A percentile compares a stretch with the other conserved stretches of the same genome.
phyloP scores from a whole-genome alignment of 2,113 vertebrate genomes.

The Prochilodus magdalenae region DNA sequence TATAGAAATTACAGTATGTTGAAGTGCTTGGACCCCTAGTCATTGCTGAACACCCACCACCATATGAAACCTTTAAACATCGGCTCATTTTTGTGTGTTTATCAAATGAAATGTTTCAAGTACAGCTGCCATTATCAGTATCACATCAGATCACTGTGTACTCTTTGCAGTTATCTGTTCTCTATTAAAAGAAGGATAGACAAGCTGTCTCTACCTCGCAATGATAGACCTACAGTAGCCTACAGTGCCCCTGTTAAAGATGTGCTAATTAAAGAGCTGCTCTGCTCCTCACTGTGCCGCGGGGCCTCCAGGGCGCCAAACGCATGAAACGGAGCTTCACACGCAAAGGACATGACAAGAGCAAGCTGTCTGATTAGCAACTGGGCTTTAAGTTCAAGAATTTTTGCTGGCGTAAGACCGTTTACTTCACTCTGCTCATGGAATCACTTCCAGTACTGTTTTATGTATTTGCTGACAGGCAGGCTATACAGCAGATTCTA shows the following conservation, averaged over 20 bases:
- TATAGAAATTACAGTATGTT: neutral
- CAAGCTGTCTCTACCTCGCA: neutral
- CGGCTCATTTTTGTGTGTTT: neutral
- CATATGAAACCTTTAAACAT: neutral
- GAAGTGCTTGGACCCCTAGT: neutral
- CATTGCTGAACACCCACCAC: neutral
- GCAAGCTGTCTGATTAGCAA: neutral
- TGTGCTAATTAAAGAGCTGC: constrained; percentile 42
- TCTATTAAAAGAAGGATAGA: neutral
- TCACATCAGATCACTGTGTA: neutral
- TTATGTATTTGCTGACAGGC: neutral
- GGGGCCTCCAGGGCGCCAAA: constrained; percentile 13
- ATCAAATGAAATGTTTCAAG: neutral
- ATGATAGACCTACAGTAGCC: neutral
- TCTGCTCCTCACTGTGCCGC: constrained; percentile 26
- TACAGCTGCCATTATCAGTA: neutral
- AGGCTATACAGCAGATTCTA: neutral
- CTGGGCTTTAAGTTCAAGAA: neutral
- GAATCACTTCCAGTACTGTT: neutral
- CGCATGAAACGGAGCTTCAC: constrained; percentile 25
- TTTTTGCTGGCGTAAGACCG: neutral
- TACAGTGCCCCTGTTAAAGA: constrained; percentile 40
- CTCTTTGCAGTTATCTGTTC: neutral
- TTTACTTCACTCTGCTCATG: neutral
- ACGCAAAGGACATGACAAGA: constrained; percentile 18